Base-by-base conservation (phyloP, 2,888 invertebrate genomes). In the Diarsia brunnea region DNA sequence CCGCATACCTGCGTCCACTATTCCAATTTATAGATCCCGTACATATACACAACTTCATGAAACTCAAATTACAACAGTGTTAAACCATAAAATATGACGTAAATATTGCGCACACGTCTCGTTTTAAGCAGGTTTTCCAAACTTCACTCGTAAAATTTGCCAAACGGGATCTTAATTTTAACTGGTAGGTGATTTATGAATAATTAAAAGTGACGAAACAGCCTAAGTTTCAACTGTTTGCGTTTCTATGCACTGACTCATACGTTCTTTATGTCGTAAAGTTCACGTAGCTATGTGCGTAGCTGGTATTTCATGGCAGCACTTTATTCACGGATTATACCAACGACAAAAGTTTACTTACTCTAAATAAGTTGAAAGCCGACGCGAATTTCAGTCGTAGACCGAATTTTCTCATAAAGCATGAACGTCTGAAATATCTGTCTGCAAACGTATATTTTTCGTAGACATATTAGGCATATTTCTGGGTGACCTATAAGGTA, bases 181-280 rank as follows among this genome's bases (percentile, higher is more conserved):
- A 91, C 89, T 87, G 89, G 79, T 85, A 87, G 87, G 86, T 92
- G 92, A 92, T 92, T 92, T 92, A 92, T 92, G 91, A 90, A 90
- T 90, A 90, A 91, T 92, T 91, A 92, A 90, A 90, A 89, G 86
- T 89, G 90, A 91, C 87, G 90, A 89, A 91, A 89, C 87, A 90
- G 86, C 87, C 78, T 75, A 86, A 89, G 88, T 89, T 89, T 86
- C 76, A 81, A 85, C 82, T 87, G 89, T 89, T 87, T 84, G 69
- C 81, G 85, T 88, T 89, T 86, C 81, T 87, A 87, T 87, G 87
- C 88, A 88, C 82, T 81, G 79, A 82, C 73, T 88, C 89, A 87
- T 87, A 82, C 82, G 79, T 77, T 80, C 75, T 75, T 81, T 73
- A 81, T 65, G 81, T 66, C 67, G 69, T 83, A 84, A 84, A 83